Percentiles rank a stretch among this genome's conserved stretches.
phyloP scores from a whole-genome alignment of 2,113 vertebrate genomes.

The Fulica atra region DNA sequence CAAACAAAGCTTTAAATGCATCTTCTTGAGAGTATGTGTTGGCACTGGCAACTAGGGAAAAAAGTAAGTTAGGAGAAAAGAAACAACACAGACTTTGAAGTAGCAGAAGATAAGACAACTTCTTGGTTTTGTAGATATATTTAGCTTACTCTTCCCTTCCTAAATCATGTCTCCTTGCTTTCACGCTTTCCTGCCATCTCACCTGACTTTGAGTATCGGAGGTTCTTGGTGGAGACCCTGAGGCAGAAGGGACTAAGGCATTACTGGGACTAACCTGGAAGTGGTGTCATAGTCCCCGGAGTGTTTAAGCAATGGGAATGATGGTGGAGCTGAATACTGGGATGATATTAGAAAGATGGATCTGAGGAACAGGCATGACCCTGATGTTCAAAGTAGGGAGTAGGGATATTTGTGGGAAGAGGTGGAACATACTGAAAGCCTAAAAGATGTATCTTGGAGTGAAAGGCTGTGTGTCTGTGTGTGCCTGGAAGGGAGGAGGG shows the following conservation, averaged over 20 bases:
- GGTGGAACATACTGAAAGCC: neutral
- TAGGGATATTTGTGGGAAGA: neutral
- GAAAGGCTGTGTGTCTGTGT: neutral
- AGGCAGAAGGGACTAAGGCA: neutral
- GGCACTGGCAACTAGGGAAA: neutral
- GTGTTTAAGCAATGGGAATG: neutral
- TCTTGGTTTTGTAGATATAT: neutral
- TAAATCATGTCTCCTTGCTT: neutral
- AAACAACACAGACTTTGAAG: neutral
- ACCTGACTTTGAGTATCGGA: neutral
- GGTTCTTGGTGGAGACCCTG: neutral
- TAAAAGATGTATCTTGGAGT: neutral
- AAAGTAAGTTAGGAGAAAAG: neutral
- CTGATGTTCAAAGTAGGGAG: neutral
- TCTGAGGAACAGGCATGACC: neutral
- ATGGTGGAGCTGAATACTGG: accelerated
- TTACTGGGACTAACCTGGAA: neutral
- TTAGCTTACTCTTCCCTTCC: neutral
- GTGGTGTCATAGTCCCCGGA: neutral
- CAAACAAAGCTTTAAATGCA: neutral
- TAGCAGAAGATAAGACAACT: neutral
- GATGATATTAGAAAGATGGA: neutral
- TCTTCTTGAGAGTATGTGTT: neutral
- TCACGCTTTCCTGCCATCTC: neutral
- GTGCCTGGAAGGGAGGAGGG: neutral